phyloP scores from a whole-genome alignment of 2,888 invertebrate species.

The Tetrapedia diversipes region DNA sequence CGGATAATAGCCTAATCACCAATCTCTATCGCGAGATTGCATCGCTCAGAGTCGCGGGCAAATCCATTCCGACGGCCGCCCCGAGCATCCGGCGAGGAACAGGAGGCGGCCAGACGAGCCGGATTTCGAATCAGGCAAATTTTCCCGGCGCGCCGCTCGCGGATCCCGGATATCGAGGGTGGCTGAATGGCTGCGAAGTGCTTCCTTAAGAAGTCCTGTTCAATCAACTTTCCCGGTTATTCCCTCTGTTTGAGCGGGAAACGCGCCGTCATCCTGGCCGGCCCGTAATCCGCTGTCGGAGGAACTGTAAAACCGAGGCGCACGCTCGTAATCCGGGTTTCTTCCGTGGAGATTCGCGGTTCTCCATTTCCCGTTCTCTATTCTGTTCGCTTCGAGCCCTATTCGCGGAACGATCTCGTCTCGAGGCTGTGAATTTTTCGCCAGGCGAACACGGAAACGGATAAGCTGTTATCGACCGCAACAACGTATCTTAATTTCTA shows the following conservation, averaged over 20 bases:
- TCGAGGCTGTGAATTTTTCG: no score
- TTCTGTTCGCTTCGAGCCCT: no score
- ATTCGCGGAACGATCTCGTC: no score
- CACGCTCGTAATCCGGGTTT: conserved; percentile 2
- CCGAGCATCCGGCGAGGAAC: conserved; percentile 3
- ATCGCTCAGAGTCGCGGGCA: neutral
- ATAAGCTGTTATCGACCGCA: no score
- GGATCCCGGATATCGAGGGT: conserved; percentile 49
- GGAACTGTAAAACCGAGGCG: neutral
- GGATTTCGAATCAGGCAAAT: conserved; percentile 47
- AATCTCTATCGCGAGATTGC: conserved; percentile 27
- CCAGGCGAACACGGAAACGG: no score
- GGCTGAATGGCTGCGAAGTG: conserved; percentile 37
- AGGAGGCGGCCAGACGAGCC: conserved; percentile 7
- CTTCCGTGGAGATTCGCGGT: neutral
- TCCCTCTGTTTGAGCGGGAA: conserved; percentile 45
- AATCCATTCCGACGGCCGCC: conserved; percentile 9
- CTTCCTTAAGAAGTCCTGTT: conserved; percentile 56
- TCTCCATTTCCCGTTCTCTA: neutral
- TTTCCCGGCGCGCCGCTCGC: conserved; percentile 38
- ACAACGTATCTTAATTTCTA: no score
- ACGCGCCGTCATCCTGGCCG: conserved; percentile 24
- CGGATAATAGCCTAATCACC: conserved; percentile 37
- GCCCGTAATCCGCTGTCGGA: neutral
- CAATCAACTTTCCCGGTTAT: conserved; percentile 56